Base-by-base conservation (phyloP, 2,888 invertebrate genomes). In the Thysanoteuthis rhombus region DNA sequence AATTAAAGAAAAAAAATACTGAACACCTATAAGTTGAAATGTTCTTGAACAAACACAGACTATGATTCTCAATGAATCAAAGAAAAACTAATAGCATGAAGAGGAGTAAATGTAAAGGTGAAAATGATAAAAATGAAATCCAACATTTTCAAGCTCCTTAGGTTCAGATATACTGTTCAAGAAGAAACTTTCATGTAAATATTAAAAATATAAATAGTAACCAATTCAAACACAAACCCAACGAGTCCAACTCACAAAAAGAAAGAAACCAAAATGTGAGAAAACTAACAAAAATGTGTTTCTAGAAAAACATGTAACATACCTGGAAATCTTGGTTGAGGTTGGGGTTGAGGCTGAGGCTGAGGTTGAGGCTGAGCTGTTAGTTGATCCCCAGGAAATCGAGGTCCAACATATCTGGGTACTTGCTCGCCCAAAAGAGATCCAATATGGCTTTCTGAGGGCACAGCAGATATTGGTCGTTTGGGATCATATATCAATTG, bases 401-500 rank as follows among this genome's bases (percentile, higher is more conserved):
- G 45, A 39, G 45, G 45, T 47, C 52, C 58, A 39, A 93, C 38
- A 93, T 47, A 47, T 58, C 93, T 47, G 38, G 93, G 47, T 38
- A 39, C 93, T 47, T 93, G 93, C 36, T 93, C 93, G 58, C 52
- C 47, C 28, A 93, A 32, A 38, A 93, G 93, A 58, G 58, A 58
- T 12, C 93, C 93, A 58, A 93, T 93, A 39, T 93, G 93, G 22
- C 93, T 38, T 93, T 93, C 93, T 38, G 93, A 19, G 38, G 93
- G 58, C 22, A 93, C 93, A 93, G 93, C 38, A 58, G 93, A 52
- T 39, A 93, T 47, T 58, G 52, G 58, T 28, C 58, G 58, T n/a
- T 93, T 93, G n/a, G 93, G 93, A 58, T 93, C 93, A 93, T 58
- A 93, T 58, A 93, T 93, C 93, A 92, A 45, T 45, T 93, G 93